These are phyloP conservation scores for Romanogobio albipinnatus DNA, from an alignment of 2,113 vertebrate species.

Conservation along the genomic window DNA sequence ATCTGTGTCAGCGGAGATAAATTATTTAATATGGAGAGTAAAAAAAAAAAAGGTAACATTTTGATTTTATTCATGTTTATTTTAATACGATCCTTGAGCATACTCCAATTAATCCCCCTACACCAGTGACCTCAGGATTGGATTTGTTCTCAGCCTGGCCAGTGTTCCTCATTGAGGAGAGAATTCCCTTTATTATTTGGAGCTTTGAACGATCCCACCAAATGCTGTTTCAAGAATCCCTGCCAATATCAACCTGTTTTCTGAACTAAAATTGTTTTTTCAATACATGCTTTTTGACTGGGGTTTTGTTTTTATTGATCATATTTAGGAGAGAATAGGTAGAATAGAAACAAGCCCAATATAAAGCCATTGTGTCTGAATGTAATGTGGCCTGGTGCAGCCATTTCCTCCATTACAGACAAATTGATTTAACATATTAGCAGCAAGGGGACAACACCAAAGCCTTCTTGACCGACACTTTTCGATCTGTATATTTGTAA, in stretches of 20 bases:
- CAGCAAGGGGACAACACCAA: conserved; percentile 41
- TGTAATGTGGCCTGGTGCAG: conserved; percentile 50
- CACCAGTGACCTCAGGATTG: background rate
- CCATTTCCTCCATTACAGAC: conserved; percentile 61
- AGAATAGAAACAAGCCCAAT: conserved; percentile 10
- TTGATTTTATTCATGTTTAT: background rate
- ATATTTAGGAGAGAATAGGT: background rate
- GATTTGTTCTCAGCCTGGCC: conserved; percentile 6
- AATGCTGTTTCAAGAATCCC: background rate
- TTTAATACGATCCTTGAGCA: conserved; percentile 9
- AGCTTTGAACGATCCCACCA: background rate
- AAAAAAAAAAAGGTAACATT: background rate
- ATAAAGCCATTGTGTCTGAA: conserved; percentile 58
- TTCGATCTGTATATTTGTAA: too few species aligned
- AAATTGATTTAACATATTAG: conserved; percentile 68
- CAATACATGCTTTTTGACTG: background rate
- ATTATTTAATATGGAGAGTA: background rate
- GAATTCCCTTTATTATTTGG: background rate
- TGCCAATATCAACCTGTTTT: background rate
- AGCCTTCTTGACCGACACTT: background rate
- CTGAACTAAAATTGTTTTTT: background rate
- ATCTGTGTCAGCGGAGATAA: background rate
- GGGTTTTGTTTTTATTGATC: background rate
- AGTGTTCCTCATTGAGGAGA: background rate
- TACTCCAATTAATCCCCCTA: background rate